Evolutionary conservation across 2,888 invertebrate genomes (phyloP).

Genomic region (Metallyticus violacea): DNA sequence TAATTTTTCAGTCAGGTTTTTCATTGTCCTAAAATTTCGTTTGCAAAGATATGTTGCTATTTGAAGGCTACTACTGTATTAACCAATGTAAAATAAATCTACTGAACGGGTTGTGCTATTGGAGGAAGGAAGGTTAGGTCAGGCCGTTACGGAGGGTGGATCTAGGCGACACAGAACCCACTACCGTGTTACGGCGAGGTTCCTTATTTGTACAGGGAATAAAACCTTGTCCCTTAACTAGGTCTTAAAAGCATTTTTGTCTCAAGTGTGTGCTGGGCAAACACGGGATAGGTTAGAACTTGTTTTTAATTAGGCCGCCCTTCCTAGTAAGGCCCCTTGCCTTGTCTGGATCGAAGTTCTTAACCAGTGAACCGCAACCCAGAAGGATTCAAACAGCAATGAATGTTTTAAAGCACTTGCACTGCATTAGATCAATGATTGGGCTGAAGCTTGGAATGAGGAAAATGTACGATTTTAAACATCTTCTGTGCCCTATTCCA

Average conservation of each 20-base stretch:
- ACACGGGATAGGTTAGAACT: not conserved
- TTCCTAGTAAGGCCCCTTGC: not conserved
- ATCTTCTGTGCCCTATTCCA: too few species aligned
- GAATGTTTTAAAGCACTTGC: too few species aligned
- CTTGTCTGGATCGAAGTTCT: not conserved
- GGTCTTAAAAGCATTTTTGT: conserved; percentile 19
- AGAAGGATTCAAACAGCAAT: too few species aligned
- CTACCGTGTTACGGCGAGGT: conserved; percentile 14
- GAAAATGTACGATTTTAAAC: too few species aligned
- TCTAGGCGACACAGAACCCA: not conserved
- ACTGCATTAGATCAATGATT: too few species aligned
- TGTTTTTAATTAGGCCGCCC: conserved; percentile 16
- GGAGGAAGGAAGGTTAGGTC: not conserved
- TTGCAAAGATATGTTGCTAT: too few species aligned
- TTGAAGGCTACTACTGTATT: too few species aligned
- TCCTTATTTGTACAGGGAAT: not conserved
- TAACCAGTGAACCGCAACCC: not conserved
- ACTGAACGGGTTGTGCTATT: not conserved
- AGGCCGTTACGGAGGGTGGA: not conserved
- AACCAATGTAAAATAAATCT: not conserved
- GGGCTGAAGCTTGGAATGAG: too few species aligned
- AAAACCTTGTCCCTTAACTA: conserved; percentile 3
- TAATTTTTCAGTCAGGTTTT: too few species aligned
- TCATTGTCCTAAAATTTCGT: too few species aligned
- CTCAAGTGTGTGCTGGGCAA: conserved; percentile 4